Evolutionary conservation across 2,113 vertebrate species (phyloP).

Genomic region (Tyrannus savana): DNA sequence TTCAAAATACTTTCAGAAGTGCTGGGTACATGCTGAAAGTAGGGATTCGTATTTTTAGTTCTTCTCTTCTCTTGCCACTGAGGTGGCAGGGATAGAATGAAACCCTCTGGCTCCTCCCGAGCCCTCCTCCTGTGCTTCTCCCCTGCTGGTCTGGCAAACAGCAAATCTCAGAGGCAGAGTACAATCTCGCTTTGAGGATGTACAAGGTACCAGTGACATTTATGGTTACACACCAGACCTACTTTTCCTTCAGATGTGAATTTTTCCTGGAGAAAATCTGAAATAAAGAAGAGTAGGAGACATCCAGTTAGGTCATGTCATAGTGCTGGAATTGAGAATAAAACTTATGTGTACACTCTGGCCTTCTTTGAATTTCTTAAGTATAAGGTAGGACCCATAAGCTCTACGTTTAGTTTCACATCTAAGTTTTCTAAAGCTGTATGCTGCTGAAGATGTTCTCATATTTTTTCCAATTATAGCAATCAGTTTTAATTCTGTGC

Average conservation of each 20-base stretch:
- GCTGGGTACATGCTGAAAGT: background rate
- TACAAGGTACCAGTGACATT: background rate
- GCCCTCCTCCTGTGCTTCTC: background rate
- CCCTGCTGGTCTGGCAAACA: background rate
- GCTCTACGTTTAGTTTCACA: background rate
- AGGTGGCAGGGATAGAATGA: background rate
- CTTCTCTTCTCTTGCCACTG: background rate
- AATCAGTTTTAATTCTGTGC: slow-evolving; percentile 14
- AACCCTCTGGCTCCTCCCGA: background rate
- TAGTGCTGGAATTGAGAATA: background rate
- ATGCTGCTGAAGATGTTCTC: background rate
- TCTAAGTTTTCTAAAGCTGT: slow-evolving; percentile 17
- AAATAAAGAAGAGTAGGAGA: background rate
- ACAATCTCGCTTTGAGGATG: slow-evolving; percentile 18
- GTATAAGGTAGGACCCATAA: background rate
- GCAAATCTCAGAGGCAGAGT: background rate
- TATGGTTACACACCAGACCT: background rate
- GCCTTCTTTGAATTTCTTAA: background rate
- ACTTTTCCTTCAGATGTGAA: background rate
- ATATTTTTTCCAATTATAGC: background rate
- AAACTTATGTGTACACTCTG: background rate
- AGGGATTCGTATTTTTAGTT: background rate
- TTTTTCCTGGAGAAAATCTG: background rate
- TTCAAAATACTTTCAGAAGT: background rate
- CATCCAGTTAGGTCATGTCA: background rate